These are phyloP conservation scores for Agrypnia vestita DNA, from an alignment of 1,140 invertebrate genomes.

Conservation along the genomic window DNA sequence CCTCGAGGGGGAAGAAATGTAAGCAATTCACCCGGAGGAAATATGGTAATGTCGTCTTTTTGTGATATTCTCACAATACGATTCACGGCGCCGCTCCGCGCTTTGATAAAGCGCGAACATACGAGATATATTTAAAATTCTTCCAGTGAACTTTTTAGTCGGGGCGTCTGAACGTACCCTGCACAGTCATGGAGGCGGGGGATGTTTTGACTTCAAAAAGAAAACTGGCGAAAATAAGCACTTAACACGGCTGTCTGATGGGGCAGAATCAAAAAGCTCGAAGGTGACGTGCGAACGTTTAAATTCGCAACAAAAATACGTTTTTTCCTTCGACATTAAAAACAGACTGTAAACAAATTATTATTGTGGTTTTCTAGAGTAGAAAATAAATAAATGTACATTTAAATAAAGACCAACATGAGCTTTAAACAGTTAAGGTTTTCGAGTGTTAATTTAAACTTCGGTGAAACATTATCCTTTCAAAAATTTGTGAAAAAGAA, in stretches of 20 bases:
- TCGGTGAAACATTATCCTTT: conserved; percentile 11
- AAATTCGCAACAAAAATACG: conserved; percentile 14
- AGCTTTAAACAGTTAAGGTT: background rate
- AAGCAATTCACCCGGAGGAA: conserved; percentile 15
- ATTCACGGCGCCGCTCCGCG: background rate
- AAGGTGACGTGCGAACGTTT: conserved; percentile 28
- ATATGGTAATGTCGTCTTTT: conserved; percentile 32
- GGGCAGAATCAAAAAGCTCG: conserved; percentile 20
- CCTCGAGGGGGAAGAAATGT: conserved; percentile 24
- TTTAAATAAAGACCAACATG: conserved; percentile 9
- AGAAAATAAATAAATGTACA: background rate
- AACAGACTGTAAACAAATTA: background rate
- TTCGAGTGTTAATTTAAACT: background rate
- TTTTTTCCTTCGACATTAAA: conserved; percentile 5
- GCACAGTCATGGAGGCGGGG: conserved; percentile 9
- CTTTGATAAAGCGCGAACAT: conserved; percentile 40
- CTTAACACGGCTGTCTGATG: conserved; percentile 34
- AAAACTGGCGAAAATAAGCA: conserved; percentile 9
- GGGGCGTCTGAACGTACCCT: background rate
- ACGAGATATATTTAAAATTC: conserved; percentile 42
- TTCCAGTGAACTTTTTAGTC: conserved; percentile 4
- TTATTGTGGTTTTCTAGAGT: conserved; percentile 5
- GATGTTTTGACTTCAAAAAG: conserved; percentile 7
- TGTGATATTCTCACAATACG: conserved; percentile 20
- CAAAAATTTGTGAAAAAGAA: conserved; percentile 40